These are phyloP conservation scores for Acanthis flammea DNA, from an alignment of 2,797 vertebrate species.

Conservation along the genomic window DNA sequence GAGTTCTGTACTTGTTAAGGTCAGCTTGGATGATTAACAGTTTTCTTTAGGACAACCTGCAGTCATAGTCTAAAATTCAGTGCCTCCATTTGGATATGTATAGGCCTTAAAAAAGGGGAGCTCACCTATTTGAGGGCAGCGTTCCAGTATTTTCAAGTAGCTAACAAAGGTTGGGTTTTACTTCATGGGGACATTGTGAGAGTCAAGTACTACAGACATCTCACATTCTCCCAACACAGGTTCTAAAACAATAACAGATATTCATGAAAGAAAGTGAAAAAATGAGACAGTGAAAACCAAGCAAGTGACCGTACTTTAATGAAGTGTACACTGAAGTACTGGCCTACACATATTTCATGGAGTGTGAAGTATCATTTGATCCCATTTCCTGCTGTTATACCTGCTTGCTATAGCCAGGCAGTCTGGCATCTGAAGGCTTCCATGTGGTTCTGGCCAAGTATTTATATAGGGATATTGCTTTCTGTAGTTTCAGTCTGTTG, in stretches of 20 bases:
- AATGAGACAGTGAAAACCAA: not conserved
- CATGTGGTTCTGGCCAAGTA: not conserved
- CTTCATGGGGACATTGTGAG: not conserved
- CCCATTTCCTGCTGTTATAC: not conserved
- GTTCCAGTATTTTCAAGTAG: not conserved
- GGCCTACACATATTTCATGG: not conserved
- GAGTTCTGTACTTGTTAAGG: not conserved
- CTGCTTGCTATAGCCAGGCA: not conserved
- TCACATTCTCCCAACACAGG: not conserved
- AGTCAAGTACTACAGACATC: not conserved
- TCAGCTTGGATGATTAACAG: not conserved
- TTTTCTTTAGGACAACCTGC: not conserved
- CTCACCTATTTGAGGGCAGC: not conserved
- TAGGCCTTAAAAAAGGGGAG: not conserved
- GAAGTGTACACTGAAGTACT: not conserved
- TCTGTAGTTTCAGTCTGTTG: not conserved
- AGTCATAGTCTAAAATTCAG: not conserved
- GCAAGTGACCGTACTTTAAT: not conserved
- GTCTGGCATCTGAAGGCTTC: not conserved
- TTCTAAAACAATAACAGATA: not conserved
- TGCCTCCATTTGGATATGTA: not conserved
- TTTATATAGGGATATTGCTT: not conserved
- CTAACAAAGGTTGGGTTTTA: not conserved
- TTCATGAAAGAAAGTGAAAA: not conserved
- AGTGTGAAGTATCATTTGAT: not conserved